Evolutionary conservation across 2,113 vertebrate genomes (phyloP), one percentile per base, ranked within the genome.

Genomic region (Xyrauchen texanus): DNA sequence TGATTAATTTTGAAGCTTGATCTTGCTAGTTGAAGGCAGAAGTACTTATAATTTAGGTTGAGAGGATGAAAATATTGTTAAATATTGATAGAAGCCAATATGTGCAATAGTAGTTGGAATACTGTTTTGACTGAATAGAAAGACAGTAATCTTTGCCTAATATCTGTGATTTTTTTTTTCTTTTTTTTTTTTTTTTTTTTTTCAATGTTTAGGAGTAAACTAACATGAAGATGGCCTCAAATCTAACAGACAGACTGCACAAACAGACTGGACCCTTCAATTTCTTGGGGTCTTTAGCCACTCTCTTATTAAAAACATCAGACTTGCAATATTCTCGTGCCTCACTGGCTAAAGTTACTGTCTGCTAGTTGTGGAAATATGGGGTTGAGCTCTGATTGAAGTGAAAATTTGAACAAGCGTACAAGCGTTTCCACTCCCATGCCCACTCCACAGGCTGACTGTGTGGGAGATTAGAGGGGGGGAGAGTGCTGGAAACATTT

Each of bases 341-440:
- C 6, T 44, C 13, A 34, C 3, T 57, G 34, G 12, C 16, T 15
- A 46, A 11, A 45, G 7, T 12, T 13, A 1, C 13, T 4, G 4
- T 45, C 12, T 9, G 0, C 70, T 55, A 44, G 47, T 64, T 51
- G 16, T 76, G 44, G n/a, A 16, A 75, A 53, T 62, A 46, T 75
- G 46, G 11, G 42, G 8, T 61, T 53, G 16, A 55, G 13, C 49
- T 53, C 21, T 0, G 16, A 21, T 42, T 76, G 61, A 65, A 53
- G 13, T 64, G 61, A 8, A 64, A 65, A 76, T 65, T 9, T 11
- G 8, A 65, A 15, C 55, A 64, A 55, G 1, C 21, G 61, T 67
- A 49, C 58, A 53, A 51, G 51, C 53, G 70, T 84, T 84, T 60
- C 65, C 67, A 77, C 62, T 79, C 77, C 66, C 78, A 73, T 65